Conservation (phyloP, 2,797 vertebrate genomes). For the Spondyliosoma cantharus region DNA sequence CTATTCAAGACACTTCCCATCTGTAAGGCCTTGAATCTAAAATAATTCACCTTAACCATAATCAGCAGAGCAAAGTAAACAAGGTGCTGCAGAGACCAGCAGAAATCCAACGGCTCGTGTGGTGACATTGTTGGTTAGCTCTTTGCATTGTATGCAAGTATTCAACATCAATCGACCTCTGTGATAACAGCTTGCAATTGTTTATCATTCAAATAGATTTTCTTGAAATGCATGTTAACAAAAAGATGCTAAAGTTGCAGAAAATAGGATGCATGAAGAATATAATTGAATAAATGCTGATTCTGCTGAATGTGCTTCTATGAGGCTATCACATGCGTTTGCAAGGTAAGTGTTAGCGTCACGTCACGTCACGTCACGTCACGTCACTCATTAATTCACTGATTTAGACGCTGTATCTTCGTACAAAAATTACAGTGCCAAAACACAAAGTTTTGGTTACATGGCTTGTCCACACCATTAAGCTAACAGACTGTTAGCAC, state of each 20-base stretch:
- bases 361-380: no score
- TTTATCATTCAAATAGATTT: constrained; percentile 37
- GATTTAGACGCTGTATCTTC: no score
- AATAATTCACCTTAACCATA: constrained; percentile 40
- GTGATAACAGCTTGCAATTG: constrained; percentile 15
- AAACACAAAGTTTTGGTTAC: no score
- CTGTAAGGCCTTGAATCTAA: constrained; percentile 65
- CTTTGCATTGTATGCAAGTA: constrained; percentile 5
- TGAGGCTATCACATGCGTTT: neutral
- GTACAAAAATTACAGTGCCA: no score
- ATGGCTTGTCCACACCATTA: no score
- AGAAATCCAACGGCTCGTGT: constrained; percentile 17
- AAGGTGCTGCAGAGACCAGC: constrained; percentile 42
- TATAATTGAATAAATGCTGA: constrained; percentile 7
- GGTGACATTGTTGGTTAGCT: constrained; percentile 15
- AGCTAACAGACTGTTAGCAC: no score
- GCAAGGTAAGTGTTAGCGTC: neutral
- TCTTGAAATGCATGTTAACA: constrained; percentile 15
- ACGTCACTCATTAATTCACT: no score
- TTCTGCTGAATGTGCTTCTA: neutral
- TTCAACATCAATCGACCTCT: constrained; percentile 2
- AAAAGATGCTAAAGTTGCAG: neutral
- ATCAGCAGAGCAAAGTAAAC: constrained; percentile 56
- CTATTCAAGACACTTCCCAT: constrained; percentile 61
- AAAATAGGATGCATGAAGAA: constrained; percentile 19